A percentile compares a stretch with the other conserved stretches of the same genome.
Evolutionary conservation across 2,888 invertebrate genomes (phyloP).

Genomic region (Diaphora mendica): DNA sequence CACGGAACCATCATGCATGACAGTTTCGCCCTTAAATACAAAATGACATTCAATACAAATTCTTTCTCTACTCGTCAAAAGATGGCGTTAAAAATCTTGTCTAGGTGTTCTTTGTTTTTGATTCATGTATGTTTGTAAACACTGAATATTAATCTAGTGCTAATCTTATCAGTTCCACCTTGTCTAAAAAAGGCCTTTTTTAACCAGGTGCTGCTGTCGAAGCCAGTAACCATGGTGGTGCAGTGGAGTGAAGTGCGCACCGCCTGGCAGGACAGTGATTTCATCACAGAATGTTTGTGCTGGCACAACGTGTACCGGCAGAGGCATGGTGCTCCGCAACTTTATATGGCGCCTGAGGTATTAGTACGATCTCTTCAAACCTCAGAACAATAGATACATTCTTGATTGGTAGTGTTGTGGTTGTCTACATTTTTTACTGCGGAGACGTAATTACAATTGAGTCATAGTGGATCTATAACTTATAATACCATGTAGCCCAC

Average conservation of each 20-base stretch:
- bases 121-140: too few species aligned
- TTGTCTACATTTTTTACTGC: not conserved
- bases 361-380: not conserved
- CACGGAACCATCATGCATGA: not conserved
- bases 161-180: not conserved
- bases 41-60: not conserved
- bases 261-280: constrained; percentile 93
- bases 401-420: not conserved
- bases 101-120: too few species aligned
- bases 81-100: not conserved
- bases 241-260: constrained; percentile 90
- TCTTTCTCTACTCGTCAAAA: not conserved
- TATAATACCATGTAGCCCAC: not conserved
- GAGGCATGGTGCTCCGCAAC: constrained; percentile 90
- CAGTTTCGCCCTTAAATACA: not conserved
- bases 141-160: not conserved
- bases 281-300: constrained; percentile 92
- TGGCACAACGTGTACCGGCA: constrained; percentile 94
- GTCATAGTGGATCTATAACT: not conserved
- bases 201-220: constrained; percentile 88
- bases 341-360: constrained; percentile 92
- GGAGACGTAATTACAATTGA: not conserved
- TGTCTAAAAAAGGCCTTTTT: not conserved
- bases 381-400: not conserved
- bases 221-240: constrained; percentile 90